Evolutionary conservation across 2,797 vertebrate species (phyloP), one percentile per base, ranked within the genome.

Genomic region (Streptopelia turtur): DNA sequence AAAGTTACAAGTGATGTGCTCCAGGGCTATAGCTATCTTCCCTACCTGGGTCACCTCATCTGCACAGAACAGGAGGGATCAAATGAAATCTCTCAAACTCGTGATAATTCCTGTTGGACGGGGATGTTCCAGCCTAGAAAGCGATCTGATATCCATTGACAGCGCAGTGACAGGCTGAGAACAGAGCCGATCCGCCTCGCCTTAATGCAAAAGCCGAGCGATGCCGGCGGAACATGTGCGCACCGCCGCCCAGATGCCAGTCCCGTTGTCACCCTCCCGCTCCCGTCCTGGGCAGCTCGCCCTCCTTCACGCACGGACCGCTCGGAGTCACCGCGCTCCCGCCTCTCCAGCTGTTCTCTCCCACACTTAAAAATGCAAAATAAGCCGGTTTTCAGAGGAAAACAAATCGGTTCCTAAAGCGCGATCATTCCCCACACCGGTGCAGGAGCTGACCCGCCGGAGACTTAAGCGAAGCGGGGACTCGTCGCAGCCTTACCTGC

Each of bases 91-190:
- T 9, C 74, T 61, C 15, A 13, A 35, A 24, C 9, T 14, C 15
- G 8, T 10, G 20, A 11, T 21, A 50, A 2, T 27, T 31, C 13
- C 28, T 16, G 22, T 3, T 9, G 63, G 13, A 52, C 6, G 41
- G 39, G 60, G 30, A 35, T 13, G 28, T 11, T 1, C 10, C 11
- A n/a, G 37, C 25, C 47, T 6, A 16, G 45, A 35, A 50, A 52
- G 53, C 6, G 21, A 43, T 8, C 17, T 25, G 25, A 4, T 31
- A 4, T 1, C 11, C 53, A 0, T 0, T 6, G 56, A 43, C 21
- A 9, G 61, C 0, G n/a, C n/a, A 6, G 65, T 1, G 72, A 1
- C n/a, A 8, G 45, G 64, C 33, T 39, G 35, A 33, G 23, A 60
- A 70, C 76, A 83, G 74, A 17, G 13, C 53, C 20, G 37, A 37